phyloP scores from a whole-genome alignment of 2,888 invertebrate species.

The Autographa gamma region DNA sequence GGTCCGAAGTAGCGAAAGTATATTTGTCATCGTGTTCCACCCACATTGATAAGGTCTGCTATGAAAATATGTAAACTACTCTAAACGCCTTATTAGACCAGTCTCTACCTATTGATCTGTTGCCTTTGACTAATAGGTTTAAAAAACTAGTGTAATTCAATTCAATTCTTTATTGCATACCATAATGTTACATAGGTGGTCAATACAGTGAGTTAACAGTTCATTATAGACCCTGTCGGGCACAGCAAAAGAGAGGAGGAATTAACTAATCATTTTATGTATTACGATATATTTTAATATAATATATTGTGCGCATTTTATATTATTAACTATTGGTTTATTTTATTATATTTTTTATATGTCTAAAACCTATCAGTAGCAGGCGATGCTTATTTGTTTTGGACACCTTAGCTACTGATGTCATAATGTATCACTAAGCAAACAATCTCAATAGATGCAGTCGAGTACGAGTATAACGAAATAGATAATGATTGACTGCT shows the following conservation, averaged over 20 bases:
- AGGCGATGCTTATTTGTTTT: neutral
- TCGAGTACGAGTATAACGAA: neutral
- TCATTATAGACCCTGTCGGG: too few species aligned
- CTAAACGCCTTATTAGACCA: neutral
- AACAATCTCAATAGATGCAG: neutral
- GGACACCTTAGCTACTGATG: neutral
- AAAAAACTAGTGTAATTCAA: neutral
- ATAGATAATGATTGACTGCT: neutral
- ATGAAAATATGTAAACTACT: neutral
- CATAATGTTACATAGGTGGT: too few species aligned
- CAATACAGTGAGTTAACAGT: too few species aligned
- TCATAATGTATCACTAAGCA: neutral
- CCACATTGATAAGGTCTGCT: constrained; percentile 25
- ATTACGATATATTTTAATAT: too few species aligned
- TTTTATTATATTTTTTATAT: too few species aligned
- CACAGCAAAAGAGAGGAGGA: too few species aligned
- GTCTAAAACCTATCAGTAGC: too few species aligned
- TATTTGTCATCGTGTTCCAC: constrained; percentile 44
- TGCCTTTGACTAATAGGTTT: neutral
- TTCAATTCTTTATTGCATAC: too few species aligned
- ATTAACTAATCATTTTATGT: too few species aligned
- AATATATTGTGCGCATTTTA: too few species aligned
- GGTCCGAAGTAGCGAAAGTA: constrained; percentile 52
- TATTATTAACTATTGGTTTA: too few species aligned
- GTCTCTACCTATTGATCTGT: neutral